Base-by-base conservation (phyloP, 2,888 invertebrate species). In the Ormyrus labotus region DNA sequence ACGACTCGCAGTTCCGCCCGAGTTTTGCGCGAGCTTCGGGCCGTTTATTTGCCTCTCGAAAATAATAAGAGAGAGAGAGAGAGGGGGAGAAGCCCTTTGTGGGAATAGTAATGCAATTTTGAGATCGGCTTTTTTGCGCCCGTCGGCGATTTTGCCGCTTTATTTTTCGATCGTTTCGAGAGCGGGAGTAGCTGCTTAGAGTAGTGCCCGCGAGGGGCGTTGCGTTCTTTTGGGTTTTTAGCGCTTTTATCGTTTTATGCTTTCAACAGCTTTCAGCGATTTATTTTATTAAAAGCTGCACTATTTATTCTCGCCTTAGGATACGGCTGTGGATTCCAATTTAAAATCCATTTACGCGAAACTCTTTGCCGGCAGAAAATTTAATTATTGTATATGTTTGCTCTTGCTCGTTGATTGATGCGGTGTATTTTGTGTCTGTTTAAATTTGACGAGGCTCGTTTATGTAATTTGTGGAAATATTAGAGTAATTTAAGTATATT, bases 1-100 rank as follows among this genome's bases (percentile, higher is more conserved):
- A 85, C 84, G 83, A 85, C 79, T 78, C 68, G 80, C 61, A 82
- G 83, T 82, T 81, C 81, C 82, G 83, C 78, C 79, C 71, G 82
- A 79, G 67, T 81, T 80, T 78, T 69, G 58, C 67, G 53, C 19
- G 67, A 71, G 65, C 70, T 74, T 50, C 9, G 47, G 78, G 69
- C 58, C 75, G 69, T 81, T 79, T 79, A 71, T 81, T 74, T 78
- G 75, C 50, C 60, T 47, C 68, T 79, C 48, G 67, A 79, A 78
- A 70, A 69, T 78, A 78, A 80, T 63, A 76, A 80, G 58, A 61
- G 13, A 11, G 64, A 70, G 13, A 19, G 34, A 61, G 6, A 13
- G 55, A 58, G 67, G 6, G 67, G 6, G 67, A 13, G 47, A 48
- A n/a, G 60, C 10, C 47, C 60, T 75, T 75, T 50, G 74, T 61